Evolutionary conservation across 2,113 vertebrate species (phyloP), one percentile per base, ranked within the genome.

Genomic region (Acrocephalus kingi): DNA sequence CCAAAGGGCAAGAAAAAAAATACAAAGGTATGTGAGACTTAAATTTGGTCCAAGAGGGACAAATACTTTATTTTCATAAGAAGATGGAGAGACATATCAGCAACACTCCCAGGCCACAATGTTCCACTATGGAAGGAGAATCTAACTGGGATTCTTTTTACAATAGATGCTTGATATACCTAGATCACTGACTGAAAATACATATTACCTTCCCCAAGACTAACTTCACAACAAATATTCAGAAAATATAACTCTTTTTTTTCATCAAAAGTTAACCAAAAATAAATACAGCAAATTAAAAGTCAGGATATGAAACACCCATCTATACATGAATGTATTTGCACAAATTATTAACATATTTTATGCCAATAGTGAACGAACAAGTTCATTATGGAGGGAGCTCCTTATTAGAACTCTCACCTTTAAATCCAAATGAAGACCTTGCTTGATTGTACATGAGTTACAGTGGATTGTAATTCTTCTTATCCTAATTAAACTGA

Each of bases 371-470:
- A 74, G 30, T n/a, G 33, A 89, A 90, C 49, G 35, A 83, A 80
- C 33, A 71, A 71, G 35, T 74, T 88, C 30, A 71, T 91, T 91
- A 77, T 45, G 17, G 72, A 80, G 5, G 8, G n/a, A 90, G 31
- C 4, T 88, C 28, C 51, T 83, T 80, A 51, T 85, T 83, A 87
- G 75, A 80, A 71, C 9, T 66, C 84, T 95, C 90, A 95, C 85
- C 92, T 94, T 88, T 94, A 92, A 88, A 96, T 86, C 33, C 2
- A 4, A 80, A 85, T 71, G 5, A 94, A 96, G 85, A 95, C 82
- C 85, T 94, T 93, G 78, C 30, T 35, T 94, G 90, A 96, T 88
- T 96, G 63, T 94, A 67, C 5, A 46, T 55, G 59, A 86, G 30
- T 76, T 80, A 49, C 25, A 18, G 51, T 35, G 45, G 27, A 67